A percentile compares a stretch with the other conserved stretches of the same genome.
Evolutionary conservation across 2,888 invertebrate species (phyloP).

Genomic region (Tigriopus californicus): DNA sequence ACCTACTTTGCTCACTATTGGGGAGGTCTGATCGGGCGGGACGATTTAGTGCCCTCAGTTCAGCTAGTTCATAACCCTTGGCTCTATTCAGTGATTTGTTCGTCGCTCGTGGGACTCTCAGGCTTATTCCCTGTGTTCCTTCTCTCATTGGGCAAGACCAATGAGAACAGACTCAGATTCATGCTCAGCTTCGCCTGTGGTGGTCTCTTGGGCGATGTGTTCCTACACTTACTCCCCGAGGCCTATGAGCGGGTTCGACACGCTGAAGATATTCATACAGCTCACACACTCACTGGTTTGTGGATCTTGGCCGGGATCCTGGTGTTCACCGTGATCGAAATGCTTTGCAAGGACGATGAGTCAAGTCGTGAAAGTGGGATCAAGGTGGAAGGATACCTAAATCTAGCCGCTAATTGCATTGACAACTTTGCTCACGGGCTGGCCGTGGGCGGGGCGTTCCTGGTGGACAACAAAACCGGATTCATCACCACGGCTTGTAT

Average conservation of each 20-base stretch:
- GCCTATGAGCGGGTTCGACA: constrained; percentile 36
- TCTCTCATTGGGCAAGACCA: constrained; percentile 72
- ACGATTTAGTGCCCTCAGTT: too few relatives aligned
- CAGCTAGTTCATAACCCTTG: constrained; percentile 32
- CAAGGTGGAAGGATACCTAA: constrained; percentile 81
- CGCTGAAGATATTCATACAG: constrained; percentile 28
- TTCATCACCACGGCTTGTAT: constrained; percentile 86
- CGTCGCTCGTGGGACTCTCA: constrained; percentile 77
- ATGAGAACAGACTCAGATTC: constrained; percentile 33
- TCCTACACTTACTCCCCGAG: constrained; percentile 94
- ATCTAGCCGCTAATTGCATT: constrained; percentile 90
- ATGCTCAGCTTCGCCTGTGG: constrained; percentile 83
- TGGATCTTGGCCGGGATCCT: constrained; percentile 46
- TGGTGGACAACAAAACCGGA: constrained; percentile 53
- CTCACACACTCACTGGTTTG: constrained; percentile 23
- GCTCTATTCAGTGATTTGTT: constrained; percentile 68
- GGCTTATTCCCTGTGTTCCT: constrained; percentile 82
- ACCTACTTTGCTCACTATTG: too few relatives aligned
- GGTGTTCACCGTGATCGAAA: constrained; percentile 79
- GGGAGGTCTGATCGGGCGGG: too few relatives aligned
- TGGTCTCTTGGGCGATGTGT: constrained; percentile 91
- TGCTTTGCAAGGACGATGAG: constrained; percentile 60
- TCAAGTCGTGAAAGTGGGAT: constrained; percentile 46
- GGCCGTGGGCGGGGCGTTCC: constrained; percentile 63
- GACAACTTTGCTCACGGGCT: constrained; percentile 99